These are phyloP conservation scores for Papilio elwesi DNA, from an alignment of 2,888 invertebrate species.

Conservation along the genomic window DNA sequence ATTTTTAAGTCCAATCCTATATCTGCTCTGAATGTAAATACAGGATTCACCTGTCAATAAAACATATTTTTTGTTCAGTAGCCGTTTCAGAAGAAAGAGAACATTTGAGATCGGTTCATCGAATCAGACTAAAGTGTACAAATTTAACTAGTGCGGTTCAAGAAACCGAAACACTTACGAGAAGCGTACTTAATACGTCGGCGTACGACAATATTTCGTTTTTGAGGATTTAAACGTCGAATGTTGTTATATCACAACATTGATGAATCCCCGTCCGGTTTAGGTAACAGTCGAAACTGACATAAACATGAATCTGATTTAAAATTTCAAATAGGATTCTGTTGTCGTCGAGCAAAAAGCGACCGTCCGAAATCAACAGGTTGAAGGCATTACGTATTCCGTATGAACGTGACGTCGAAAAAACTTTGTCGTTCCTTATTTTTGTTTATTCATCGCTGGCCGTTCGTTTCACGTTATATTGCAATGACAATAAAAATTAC, in stretches of 20 bases:
- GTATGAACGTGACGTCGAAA: slow-evolving; percentile 54
- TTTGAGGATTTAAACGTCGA: slow-evolving; percentile 30
- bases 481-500: slow-evolving; percentile 41
- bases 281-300: slow-evolving; percentile 71
- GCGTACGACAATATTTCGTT: not conserved
- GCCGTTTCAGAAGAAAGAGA: slow-evolving; percentile 63
- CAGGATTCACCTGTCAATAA: slow-evolving; percentile 78
- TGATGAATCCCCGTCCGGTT: slow-evolving; percentile 76
- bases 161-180: slow-evolving; percentile 46
- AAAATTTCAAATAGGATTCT: slow-evolving; percentile 78
- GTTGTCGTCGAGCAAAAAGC: slow-evolving; percentile 61
- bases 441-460: slow-evolving; percentile 13
- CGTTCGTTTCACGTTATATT: slow-evolving; percentile 38
- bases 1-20: slow-evolving; percentile 58
- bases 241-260: slow-evolving; percentile 62
- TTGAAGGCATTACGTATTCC: slow-evolving; percentile 62
- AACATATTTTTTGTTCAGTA: slow-evolving; percentile 65
- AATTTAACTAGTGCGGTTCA: not conserved
- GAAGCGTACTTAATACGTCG: slow-evolving; percentile 5
- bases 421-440: slow-evolving; percentile 45
- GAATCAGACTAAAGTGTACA: slow-evolving; percentile 55
- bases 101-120: slow-evolving; percentile 73
- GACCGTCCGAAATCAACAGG: slow-evolving; percentile 62
- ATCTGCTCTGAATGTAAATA: slow-evolving; percentile 64
- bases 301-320: slow-evolving; percentile 74